These are phyloP conservation scores for Chloroceryle aenea DNA, from an alignment of 2,113 vertebrate species.

Conservation along the genomic window DNA sequence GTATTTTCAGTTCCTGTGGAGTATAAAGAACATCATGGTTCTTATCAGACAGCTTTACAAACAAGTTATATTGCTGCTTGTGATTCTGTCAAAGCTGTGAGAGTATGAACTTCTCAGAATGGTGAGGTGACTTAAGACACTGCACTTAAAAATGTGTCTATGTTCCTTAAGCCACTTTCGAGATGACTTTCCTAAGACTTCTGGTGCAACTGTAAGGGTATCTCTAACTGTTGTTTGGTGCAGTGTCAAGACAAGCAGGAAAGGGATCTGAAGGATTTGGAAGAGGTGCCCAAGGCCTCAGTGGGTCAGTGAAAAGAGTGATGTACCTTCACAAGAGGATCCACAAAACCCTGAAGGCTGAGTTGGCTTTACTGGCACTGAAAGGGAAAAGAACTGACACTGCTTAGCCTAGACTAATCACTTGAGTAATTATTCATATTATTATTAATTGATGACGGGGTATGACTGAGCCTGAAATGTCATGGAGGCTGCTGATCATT, in stretches of 20 bases:
- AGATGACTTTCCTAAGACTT: not conserved
- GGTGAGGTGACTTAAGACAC: not conserved
- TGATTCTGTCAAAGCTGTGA: not conserved
- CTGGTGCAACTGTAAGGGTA: not conserved
- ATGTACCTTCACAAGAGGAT: not conserved
- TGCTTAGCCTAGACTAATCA: not conserved
- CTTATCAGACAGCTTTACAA: conserved; percentile 19
- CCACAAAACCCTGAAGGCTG: not conserved
- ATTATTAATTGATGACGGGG: not conserved
- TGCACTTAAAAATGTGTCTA: not conserved
- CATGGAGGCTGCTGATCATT: not conserved
- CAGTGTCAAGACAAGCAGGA: not conserved
- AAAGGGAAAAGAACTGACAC: not conserved
- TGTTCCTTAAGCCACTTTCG: not conserved
- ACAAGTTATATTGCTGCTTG: not conserved
- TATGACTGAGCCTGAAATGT: not conserved
- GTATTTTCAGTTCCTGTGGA: not conserved
- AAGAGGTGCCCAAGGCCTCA: not conserved
- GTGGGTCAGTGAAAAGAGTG: not conserved
- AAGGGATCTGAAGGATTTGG: not conserved
- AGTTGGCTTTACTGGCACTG: not conserved
- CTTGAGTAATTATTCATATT: not conserved
- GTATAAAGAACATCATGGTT: not conserved
- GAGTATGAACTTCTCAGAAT: not conserved
- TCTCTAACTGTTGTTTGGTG: not conserved